Percentiles rank a stretch among this genome's conserved stretches.
Conservation (phyloP, 2,113 vertebrate genomes). For the Pollimyrus isidori region DNA sequence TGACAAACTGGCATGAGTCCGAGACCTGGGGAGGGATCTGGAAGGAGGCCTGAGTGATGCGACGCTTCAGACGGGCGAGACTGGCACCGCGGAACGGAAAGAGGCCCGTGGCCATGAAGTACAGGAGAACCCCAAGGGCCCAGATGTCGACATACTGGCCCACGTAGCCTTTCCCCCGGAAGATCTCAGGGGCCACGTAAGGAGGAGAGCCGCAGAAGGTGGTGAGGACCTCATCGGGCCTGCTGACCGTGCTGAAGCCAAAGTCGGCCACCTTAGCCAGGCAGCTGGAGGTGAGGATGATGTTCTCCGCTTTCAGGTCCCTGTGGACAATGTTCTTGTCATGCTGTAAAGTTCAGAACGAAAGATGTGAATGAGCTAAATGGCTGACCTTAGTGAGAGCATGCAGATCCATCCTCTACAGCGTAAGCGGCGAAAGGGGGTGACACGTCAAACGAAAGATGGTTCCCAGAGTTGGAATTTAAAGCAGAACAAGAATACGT, state of each 20-base stretch:
- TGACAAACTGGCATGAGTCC: constrained; percentile 48
- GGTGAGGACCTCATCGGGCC: constrained; percentile 47
- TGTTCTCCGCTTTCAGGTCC: constrained; percentile 66
- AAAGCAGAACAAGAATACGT: neutral
- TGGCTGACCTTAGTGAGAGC: neutral
- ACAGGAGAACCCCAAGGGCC: constrained; percentile 66
- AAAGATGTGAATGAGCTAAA: neutral
- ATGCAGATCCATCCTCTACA: neutral
- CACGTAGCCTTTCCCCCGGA: constrained; percentile 54
- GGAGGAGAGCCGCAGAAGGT: constrained; percentile 66
- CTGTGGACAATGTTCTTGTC: constrained; percentile 64
- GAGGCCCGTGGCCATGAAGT: constrained; percentile 59
- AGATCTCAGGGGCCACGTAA: constrained; percentile 64
- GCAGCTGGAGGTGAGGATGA: constrained; percentile 63
- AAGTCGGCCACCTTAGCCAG: constrained; percentile 68
- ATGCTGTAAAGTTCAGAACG: constrained; percentile 46
- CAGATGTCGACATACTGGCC: constrained; percentile 60
- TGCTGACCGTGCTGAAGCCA: constrained; percentile 56
- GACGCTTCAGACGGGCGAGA: constrained; percentile 53
- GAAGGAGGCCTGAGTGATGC: constrained; percentile 60
- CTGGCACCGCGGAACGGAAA: constrained; percentile 60
- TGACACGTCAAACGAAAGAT: neutral
- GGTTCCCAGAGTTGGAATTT: neutral
- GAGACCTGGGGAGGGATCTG: constrained; percentile 54
- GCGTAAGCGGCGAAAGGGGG: neutral